Base-by-base conservation (phyloP, 2,797 vertebrate genomes). In the Falco peregrinus region DNA sequence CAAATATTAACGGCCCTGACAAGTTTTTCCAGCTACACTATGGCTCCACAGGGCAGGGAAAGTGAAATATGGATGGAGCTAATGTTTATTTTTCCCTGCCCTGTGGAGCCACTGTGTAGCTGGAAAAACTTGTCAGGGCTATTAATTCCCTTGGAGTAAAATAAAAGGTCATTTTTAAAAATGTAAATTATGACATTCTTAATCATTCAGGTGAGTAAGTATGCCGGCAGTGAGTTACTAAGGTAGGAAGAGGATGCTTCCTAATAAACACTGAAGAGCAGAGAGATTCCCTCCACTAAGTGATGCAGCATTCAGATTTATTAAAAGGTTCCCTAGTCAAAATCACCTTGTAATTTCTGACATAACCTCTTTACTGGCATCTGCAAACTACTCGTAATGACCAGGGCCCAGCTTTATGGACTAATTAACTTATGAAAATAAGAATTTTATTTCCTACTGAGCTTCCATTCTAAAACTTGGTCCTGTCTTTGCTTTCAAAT, bases 261-360 rank as follows among this genome's bases (percentile, higher is more conserved):
- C 61, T 37, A 26, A 43, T 3, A 43, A 71, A 29, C 26, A 67
- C 16, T 13, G 53, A 61, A 57, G 16, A 71, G 41, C 12, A 5
- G n/a, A 68, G 63, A 5, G 9, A 39, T 20, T 87, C 16, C 11
- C 59, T 69, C 39, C 16, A 28, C 28, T 26, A 57, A 79, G 39
- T 6, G 60, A 73, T 67, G 61, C 74, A 59, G 37, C 8, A 45
- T 26, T 85, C 50, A 91, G 48, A 60, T 54, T 63, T 64, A 70
- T 64, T 70, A 90, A 89, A 80, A n/a, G 33, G 69, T 96, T 92
- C 26, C 68, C 65, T 79, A n/a, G 41, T 75, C 77, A 87, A 96
- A 94, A 91, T 80, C 69, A 84, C 79, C 65, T 78, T 65, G 24
- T 71, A 65, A 89, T 90, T 96, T 90, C 83, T 61, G 67, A 65